These are phyloP conservation scores for Micrastur ruficollis DNA, from an alignment of 2,797 vertebrate species.

Conservation along the genomic window DNA sequence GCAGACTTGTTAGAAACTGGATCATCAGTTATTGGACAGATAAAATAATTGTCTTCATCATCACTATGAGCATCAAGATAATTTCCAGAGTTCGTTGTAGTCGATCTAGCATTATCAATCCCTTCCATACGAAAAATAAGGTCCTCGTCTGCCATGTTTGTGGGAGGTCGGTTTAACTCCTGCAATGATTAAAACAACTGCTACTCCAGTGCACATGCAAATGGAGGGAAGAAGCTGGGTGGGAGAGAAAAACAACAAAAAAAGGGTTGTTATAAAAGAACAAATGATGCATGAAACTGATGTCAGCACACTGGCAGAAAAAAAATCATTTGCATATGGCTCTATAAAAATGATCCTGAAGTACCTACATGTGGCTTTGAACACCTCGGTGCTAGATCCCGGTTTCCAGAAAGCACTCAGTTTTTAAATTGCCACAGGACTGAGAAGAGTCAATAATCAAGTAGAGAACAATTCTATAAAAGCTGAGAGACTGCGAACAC, in stretches of 20 bases:
- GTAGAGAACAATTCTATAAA: not conserved
- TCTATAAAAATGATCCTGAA: not conserved
- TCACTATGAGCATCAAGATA: constrained; percentile 78
- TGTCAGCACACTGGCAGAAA: not conserved
- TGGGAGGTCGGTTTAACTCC: not conserved
- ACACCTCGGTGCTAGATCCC: not conserved
- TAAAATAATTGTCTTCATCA: constrained; percentile 84
- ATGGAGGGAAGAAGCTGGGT: constrained; percentile 25
- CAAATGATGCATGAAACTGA: not conserved
- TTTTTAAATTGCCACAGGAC: not conserved
- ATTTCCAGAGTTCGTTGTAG: constrained; percentile 40
- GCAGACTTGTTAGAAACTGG: constrained; percentile 66
- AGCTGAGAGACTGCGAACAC: not conserved
- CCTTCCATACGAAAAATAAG: constrained; percentile 96
- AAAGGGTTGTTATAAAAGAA: not conserved
- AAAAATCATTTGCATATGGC: not conserved
- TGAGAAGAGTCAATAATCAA: not conserved
- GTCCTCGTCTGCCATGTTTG: constrained; percentile 89
- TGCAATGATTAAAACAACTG: constrained; percentile 14
- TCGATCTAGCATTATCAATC: constrained; percentile 74
- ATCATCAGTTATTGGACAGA: constrained; percentile 90
- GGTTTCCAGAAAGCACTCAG: not conserved
- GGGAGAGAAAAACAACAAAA: not conserved
- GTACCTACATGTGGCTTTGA: not conserved
- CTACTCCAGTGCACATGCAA: constrained; percentile 23